These are phyloP conservation scores for Tillus elongatus DNA, from an alignment of 2,888 invertebrate species.

Conservation along the genomic window DNA sequence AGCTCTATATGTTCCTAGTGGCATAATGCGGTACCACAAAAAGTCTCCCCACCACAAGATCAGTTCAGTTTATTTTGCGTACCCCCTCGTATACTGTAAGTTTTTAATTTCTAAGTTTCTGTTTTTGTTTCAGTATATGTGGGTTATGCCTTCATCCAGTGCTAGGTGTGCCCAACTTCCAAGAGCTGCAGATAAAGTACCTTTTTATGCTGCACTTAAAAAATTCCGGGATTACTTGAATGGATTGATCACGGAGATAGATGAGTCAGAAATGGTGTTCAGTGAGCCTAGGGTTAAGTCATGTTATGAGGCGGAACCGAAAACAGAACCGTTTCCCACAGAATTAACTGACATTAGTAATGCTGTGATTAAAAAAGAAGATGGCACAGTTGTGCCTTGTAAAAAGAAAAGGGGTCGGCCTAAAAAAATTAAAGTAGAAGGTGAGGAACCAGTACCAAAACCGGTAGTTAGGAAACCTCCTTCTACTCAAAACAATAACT, in stretches of 20 bases:
- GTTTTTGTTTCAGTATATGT: slow-evolving; percentile 97
- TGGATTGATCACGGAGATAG: slow-evolving; percentile 74
- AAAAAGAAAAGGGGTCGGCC: slow-evolving; percentile 88
- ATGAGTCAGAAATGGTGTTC: slow-evolving; percentile 82
- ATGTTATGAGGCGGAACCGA: slow-evolving; percentile 50
- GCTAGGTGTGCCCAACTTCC: slow-evolving; percentile 95
- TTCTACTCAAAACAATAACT: slow-evolving; percentile 38
- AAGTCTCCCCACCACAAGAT: too few relatives aligned
- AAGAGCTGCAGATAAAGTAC: slow-evolving; percentile 95
- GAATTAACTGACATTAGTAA: slow-evolving; percentile 45
- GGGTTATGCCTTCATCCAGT: slow-evolving; percentile 98
- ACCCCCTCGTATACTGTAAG: too few relatives aligned
- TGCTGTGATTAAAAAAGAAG: slow-evolving; percentile 48
- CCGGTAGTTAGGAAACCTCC: slow-evolving; percentile 45
- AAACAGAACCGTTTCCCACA: slow-evolving; percentile 37
- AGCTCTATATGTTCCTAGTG: too few relatives aligned
- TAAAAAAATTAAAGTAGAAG: slow-evolving; percentile 70
- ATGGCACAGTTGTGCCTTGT: slow-evolving; percentile 58
- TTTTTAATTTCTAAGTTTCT: too few relatives aligned
- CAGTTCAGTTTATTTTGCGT: too few relatives aligned
- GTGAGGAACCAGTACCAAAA: slow-evolving; percentile 51
- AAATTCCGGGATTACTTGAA: slow-evolving; percentile 91
- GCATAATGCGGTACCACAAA: too few relatives aligned
- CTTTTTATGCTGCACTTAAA: slow-evolving; percentile 91
- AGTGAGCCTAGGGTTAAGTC: slow-evolving; percentile 61